Base-by-base conservation (phyloP, 2,888 invertebrate species). In the Baccha elongata region DNA sequence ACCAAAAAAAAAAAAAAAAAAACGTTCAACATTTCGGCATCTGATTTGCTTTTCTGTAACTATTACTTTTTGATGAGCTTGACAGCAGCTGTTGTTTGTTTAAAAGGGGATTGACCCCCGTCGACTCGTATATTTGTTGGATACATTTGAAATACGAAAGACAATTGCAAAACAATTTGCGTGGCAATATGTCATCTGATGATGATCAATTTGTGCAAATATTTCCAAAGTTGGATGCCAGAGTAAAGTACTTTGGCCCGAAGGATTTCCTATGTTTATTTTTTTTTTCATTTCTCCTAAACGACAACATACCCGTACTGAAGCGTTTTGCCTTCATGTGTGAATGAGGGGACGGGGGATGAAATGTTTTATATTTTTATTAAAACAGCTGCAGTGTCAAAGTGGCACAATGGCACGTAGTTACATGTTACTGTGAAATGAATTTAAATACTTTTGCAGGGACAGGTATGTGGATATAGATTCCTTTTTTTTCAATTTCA, bases 171-270 rank as follows among this genome's bases (percentile, higher is more conserved):
- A 83, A 76, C 83, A 83, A 83, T 83, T 78, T 72, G 50, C 53
- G 72, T 50, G 72, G 83, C 76, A 76, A 76, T 76, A 76, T 83
- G 83, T 76, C 83, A 83, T 68, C 76, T 67, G 73, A 58, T 72
- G 76, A 76, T 83, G 83, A 83, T 83, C 83, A 76, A 78, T 83
- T 83, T 76, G 83, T 76, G 76, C 83, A 83, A 83, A 83, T 83
- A 83, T 78, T 83, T 64, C 50, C 64, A 62, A 52, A 83, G 50
- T 50, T 55, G 50, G 50, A 53, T 78, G 83, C 78, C 83, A 64
- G 55, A 78, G 76, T 76, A 62, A 83, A 83, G 40, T 83, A 48
- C 53, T 78, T 67, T 83, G 48, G 46, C 71, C 71, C 32, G 44
- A 60, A 64, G 68, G 23, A 68, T 17, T 40, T 58, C 40, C 40